Evolutionary conservation across 2,888 invertebrate species (phyloP), one percentile per base, ranked within the genome.

Genomic region (Sesia apiformis): DNA sequence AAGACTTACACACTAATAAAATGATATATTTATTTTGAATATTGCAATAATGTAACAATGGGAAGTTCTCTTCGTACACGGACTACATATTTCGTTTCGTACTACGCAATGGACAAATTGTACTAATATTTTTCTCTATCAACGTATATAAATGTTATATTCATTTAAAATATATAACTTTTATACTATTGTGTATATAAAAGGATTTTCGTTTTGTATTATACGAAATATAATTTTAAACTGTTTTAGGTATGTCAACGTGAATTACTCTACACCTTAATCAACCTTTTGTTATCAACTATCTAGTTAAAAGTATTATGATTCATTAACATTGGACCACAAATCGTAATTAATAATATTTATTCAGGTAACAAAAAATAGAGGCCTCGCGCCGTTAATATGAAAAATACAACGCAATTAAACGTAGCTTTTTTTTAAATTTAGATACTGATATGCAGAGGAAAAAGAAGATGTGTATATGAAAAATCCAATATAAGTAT

Each of bases 311-410:
- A 69, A 83, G 76, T 84, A 84, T 85, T 78, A 84, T 85, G 87
- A 84, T 86, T 85, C 84, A 79, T 84, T 80, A 88, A 87, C 84
- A 90, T 90, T 90, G 90, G 90, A 90, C 90, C 90, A 86, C 90
- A 83, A 76, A 85, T 88, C 74, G 84, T 88, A 86, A 84, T 84
- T 84, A 78, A 80, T 84, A 84, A 81, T 86, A 86, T 84, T 80
- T 60, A 88, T 82, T 90, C 90, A 90, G 90, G 90, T 90, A 90
- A 90, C 90, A 88, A 88, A 88, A 85, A 86, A 75, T 78, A 76
- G 84, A 75, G 71, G 67, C 69, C 81, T 69, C 82, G 79, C 80
- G 75, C 72, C 50, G 7, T 38, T 50, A 23, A 23, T 23, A 38
- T 50, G 6, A 42, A 39, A 50, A 50, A 50, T 38, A 46, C 4